Evolutionary conservation across 2,797 vertebrate species (phyloP).

Genomic region (Sphenopsis melanotis): DNA sequence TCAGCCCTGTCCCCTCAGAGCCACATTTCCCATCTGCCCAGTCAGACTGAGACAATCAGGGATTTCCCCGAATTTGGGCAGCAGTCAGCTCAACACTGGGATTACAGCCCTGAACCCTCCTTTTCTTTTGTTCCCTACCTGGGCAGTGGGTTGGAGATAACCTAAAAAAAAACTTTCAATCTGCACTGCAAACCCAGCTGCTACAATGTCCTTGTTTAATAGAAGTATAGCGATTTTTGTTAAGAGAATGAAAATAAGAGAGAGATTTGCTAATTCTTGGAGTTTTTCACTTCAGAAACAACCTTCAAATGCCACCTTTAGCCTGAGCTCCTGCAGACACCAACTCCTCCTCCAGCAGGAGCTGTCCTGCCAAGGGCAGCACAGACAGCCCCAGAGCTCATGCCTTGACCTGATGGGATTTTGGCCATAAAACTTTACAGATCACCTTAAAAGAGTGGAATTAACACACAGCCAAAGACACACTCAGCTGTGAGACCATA

Average conservation of each 20-base stretch:
- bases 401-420: neutral
- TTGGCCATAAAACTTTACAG: neutral
- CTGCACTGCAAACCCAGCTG: neutral
- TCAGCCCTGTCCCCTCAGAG: neutral
- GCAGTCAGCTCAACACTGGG: neutral
- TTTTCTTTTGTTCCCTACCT: neutral
- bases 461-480: neutral
- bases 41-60: neutral
- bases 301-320: too few relatives aligned
- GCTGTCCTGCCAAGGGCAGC: neutral
- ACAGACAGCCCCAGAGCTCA: neutral
- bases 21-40: rapidly evolving
- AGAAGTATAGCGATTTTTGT: neutral
- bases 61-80: neutral
- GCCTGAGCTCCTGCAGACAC: neutral
- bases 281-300: neutral
- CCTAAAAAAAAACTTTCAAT: neutral
- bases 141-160: neutral
- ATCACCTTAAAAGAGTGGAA: neutral
- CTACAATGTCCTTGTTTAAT: neutral
- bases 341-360: neutral
- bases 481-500: too few relatives aligned
- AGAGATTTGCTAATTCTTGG: neutral
- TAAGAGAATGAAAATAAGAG: neutral
- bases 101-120: neutral